Evolutionary conservation across 2,113 vertebrate genomes (phyloP).

Genomic region (Damaliscus lunatus): DNA sequence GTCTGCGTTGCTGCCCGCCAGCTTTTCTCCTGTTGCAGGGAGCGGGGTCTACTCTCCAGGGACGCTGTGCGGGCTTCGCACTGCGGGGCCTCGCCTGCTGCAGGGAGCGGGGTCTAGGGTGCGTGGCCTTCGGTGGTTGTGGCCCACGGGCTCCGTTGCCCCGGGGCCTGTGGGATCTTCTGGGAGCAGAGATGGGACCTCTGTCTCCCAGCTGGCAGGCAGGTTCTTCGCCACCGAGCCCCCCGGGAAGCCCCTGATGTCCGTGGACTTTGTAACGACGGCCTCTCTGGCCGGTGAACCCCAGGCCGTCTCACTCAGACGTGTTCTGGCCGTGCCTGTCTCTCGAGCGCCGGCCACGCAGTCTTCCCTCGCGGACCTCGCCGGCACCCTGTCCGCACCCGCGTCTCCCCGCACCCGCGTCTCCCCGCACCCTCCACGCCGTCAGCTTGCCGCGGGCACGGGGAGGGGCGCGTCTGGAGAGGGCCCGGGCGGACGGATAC

Average conservation of each 20-base stretch:
- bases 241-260: neutral
- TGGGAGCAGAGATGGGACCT: neutral
- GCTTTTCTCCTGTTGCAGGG: neutral
- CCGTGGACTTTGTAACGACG: neutral
- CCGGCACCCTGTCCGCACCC: neutral
- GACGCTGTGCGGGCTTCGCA: rapidly evolving
- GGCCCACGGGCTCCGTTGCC: neutral
- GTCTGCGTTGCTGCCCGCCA: neutral
- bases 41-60: neutral
- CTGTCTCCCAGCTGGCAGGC: neutral
- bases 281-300: neutral
- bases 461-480: neutral
- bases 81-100: neutral
- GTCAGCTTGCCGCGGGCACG: neutral
- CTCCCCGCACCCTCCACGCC: neutral
- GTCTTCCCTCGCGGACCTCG: neutral
- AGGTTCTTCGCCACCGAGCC: neutral
- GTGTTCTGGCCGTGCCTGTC: rapidly evolving
- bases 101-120: neutral
- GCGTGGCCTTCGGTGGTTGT: rapidly evolving
- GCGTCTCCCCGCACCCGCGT: no score
- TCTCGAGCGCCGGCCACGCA: rapidly evolving
- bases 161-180: neutral
- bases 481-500: neutral
- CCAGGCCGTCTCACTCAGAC: neutral